These are phyloP conservation scores for Ascaphus truei DNA, from an alignment of 2,113 vertebrate species.

Conservation along the genomic window DNA sequence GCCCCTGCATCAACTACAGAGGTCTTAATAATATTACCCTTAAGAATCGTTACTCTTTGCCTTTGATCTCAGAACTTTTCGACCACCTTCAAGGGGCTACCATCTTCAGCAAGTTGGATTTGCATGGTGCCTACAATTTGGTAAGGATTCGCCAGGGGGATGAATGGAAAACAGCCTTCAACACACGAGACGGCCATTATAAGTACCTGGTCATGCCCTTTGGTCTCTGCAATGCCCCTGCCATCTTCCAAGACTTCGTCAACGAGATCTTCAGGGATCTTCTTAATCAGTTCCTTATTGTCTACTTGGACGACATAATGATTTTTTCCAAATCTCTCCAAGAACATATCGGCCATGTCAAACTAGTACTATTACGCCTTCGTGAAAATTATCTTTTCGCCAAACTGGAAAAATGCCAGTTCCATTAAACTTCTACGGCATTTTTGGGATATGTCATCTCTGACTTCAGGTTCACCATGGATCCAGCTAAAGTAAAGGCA, in stretches of 20 bases:
- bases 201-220: not conserved
- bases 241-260: not conserved
- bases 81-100: not conserved
- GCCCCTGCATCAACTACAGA: not conserved
- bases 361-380: too few species aligned
- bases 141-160: not conserved
- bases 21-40: not conserved
- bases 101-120: not conserved
- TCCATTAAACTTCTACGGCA: too few species aligned
- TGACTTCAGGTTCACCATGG: not conserved
- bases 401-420: too few species aligned
- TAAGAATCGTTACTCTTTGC: not conserved
- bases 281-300: not conserved
- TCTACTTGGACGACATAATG: too few species aligned
- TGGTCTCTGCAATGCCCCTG: not conserved
- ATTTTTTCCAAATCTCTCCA: not conserved
- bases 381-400: too few species aligned
- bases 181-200: too few species aligned
- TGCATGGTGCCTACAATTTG: not conserved
- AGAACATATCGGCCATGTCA: not conserved
- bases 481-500: not conserved
- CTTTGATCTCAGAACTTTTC: not conserved
- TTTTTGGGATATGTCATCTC: not conserved
- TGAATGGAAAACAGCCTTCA: not conserved
- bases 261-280: not conserved